A percentile compares a stretch with the other conserved stretches of the same genome.
phyloP scores from a whole-genome alignment of 2,113 vertebrate species.

The Chitala chitala region DNA sequence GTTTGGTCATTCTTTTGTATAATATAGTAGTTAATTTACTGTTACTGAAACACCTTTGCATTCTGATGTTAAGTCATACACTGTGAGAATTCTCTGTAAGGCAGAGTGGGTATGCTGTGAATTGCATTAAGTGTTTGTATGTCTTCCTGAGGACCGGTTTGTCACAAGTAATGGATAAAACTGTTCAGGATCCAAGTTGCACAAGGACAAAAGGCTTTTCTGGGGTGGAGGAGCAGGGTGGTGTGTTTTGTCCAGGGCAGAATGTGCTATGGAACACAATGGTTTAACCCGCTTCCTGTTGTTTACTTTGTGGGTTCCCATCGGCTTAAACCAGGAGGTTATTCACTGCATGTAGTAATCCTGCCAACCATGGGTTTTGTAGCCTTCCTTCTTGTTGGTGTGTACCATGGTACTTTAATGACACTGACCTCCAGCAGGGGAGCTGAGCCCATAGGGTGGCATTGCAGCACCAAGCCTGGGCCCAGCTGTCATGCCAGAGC shows the following conservation, averaged over 20 bases:
- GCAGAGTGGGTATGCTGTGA: background rate
- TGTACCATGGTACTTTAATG: background rate
- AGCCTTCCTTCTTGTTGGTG: background rate
- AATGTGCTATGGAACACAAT: background rate
- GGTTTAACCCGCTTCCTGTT: background rate
- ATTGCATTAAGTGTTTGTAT: slow-evolving; percentile 11
- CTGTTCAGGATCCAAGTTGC: too few relatives aligned
- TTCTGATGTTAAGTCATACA: background rate
- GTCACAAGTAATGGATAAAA: too few relatives aligned
- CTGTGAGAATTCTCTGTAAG: background rate
- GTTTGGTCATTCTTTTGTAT: background rate
- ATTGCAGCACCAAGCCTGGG: background rate
- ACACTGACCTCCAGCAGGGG: background rate
- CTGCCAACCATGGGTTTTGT: background rate
- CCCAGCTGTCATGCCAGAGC: background rate
- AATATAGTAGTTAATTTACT: background rate
- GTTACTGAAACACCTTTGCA: background rate
- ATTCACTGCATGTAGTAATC: background rate
- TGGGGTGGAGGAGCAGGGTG: too few relatives aligned
- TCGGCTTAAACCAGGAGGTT: background rate
- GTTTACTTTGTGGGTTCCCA: background rate
- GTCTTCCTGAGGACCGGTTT: too few relatives aligned
- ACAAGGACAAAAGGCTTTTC: too few relatives aligned
- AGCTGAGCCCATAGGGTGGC: background rate
- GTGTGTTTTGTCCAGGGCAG: background rate